These are phyloP conservation scores for Tridacna crocea DNA, from an alignment of 2,888 invertebrate genomes.

Conservation along the genomic window DNA sequence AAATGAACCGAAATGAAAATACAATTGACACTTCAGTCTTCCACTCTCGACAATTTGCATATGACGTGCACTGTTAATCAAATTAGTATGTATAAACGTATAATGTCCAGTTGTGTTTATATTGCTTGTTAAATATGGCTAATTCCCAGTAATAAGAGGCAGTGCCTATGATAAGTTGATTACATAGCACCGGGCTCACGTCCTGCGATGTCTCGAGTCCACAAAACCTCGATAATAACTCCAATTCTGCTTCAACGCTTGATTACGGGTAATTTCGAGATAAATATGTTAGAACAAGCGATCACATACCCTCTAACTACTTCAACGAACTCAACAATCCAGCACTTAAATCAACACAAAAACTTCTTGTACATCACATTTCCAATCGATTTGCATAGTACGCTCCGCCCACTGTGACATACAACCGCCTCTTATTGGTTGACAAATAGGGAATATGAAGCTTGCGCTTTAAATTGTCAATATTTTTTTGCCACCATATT, in stretches of 20 bases:
- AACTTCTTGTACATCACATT: slow-evolving; percentile 69
- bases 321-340: slow-evolving; percentile 64
- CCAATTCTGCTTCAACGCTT: slow-evolving; percentile 57
- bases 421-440: slow-evolving; percentile 56
- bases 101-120: slow-evolving; percentile 24
- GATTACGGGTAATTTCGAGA: slow-evolving; percentile 76
- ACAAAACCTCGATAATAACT: slow-evolving; percentile 58
- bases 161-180: slow-evolving; percentile 50
- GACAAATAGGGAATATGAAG: slow-evolving; percentile 15
- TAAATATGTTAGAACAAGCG: slow-evolving; percentile 71
- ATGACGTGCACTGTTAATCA: slow-evolving; percentile 17
- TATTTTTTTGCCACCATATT: slow-evolving; percentile 21
- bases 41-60: neutral
- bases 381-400: slow-evolving; percentile 65
- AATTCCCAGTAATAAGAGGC: slow-evolving; percentile 25
- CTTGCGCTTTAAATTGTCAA: slow-evolving; percentile 20
- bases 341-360: slow-evolving; percentile 78
- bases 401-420: slow-evolving; percentile 63
- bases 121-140: slow-evolving; percentile 19
- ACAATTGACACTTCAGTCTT: neutral
- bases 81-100: slow-evolving; percentile 17
- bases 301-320: slow-evolving; percentile 62
- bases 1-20: slow-evolving; percentile 15
- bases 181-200: slow-evolving; percentile 48
- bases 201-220: slow-evolving; percentile 32